phyloP scores from a whole-genome alignment of 2,113 vertebrate genomes.

The Vulpes vulpes region DNA sequence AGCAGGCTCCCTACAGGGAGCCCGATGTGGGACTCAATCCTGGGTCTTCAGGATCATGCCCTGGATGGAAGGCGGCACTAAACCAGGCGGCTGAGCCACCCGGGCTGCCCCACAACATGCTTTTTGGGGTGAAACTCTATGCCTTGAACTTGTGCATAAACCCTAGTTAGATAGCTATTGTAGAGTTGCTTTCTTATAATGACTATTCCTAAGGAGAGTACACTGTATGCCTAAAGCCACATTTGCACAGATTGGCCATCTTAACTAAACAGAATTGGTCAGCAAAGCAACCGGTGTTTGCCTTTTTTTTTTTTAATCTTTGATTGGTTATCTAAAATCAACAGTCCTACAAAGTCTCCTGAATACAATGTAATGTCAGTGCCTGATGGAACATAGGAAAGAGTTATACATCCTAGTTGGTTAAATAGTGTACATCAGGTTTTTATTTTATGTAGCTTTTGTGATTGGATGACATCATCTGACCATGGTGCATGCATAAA shows the following conservation, averaged over 20 bases:
- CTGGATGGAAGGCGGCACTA: too few relatives aligned
- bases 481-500: background rate
- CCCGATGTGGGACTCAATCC: too few relatives aligned
- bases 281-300: background rate
- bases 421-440: slow-evolving; percentile 11
- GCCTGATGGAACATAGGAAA: background rate
- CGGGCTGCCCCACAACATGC: too few relatives aligned
- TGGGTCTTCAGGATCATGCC: too few relatives aligned
- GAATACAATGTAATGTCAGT: background rate
- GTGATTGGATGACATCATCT: slow-evolving; percentile 42
- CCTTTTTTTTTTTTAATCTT: background rate
- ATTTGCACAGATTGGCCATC: background rate
- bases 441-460: slow-evolving; percentile 47
- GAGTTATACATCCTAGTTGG: background rate
- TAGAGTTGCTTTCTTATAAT: background rate
- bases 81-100: too few relatives aligned
- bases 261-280: background rate
- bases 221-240: background rate
- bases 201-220: background rate
- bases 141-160: background rate
- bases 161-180: background rate
- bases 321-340: background rate
- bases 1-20: too few relatives aligned
- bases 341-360: background rate
- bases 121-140: background rate